Evolutionary conservation across 2,113 vertebrate species (phyloP), one percentile per base, ranked within the genome.

Genomic region (Onychostruthus taczanowskii): DNA sequence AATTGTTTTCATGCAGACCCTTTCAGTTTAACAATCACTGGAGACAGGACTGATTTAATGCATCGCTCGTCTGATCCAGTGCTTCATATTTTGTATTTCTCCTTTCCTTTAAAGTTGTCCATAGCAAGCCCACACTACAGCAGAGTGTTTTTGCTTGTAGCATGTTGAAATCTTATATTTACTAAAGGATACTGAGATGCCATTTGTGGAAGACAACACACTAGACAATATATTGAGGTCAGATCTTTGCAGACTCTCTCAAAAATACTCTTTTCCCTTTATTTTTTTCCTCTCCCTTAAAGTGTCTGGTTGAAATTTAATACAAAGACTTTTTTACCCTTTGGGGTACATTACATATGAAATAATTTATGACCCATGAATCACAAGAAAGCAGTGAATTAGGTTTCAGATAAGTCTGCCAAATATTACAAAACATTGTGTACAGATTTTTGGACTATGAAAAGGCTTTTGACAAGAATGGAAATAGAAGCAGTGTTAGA

Each of bases 341-440:
- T 97, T 96, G 91, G 95, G 96, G 83, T 97, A 75, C 96, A 93
- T 96, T 97, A 95, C 96, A 94, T 97, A 91, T 93, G 92, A 97
- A 98, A 97, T 98, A 97, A 97, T 97, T 97, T 96, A 97, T 97
- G 96, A 97, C 96, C 97, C 96, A 96, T 96, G 97, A 96, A 97
- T 97, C 97, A 97, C 95, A 96, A 97, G 95, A 81, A 97, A 97
- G 96, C 96, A 97, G 94, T 96, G 97, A 97, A 96, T 98, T 96
- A 96, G 90, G 97, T 97, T 98, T 97, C 96, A 97, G 91, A 93
- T 97, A 97, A 97, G 95, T 97, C 73, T 87, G 96, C 97, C 96
- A 97, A 97, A 97, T 98, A 97, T 97, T 98, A 96, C 94, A 97
- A 97, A 97, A 96, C 92, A 97, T 97, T 98, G 97, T 98, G 93